Percentiles rank a stretch among this genome's conserved stretches.
These are phyloP conservation scores for Perizoma flavofasciatum DNA, from an alignment of 2,888 invertebrate genomes.

Conservation along the genomic window DNA sequence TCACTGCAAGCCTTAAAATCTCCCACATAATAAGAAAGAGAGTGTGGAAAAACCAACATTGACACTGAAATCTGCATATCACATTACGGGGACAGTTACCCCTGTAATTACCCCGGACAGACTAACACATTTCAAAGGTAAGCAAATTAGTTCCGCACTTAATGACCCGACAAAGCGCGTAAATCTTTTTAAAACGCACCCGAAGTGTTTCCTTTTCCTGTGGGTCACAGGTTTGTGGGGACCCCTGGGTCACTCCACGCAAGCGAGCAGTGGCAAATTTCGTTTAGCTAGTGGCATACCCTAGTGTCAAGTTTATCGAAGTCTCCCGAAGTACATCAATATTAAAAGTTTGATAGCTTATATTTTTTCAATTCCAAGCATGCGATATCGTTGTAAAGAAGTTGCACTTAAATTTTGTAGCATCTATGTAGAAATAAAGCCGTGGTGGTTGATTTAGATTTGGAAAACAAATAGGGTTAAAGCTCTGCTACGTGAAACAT, in stretches of 20 bases:
- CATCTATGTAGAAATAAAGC: no score
- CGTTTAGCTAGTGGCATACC: not conserved
- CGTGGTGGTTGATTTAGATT: no score
- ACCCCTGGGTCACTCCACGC: constrained; percentile 23
- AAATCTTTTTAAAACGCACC: constrained; percentile 82
- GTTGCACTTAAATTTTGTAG: no score
- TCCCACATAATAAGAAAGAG: constrained; percentile 25
- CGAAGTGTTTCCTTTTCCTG: constrained; percentile 76
- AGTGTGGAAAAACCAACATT: constrained; percentile 55
- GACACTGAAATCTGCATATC: constrained; percentile 74
- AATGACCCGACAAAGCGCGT: constrained; percentile 83
- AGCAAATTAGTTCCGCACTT: constrained; percentile 83
- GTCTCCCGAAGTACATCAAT: no score
- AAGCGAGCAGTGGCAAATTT: not conserved
- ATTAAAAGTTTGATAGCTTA: no score
- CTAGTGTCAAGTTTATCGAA: no score
- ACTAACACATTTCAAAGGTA: constrained; percentile 83
- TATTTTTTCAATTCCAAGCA: no score
- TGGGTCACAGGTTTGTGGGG: constrained; percentile 39
- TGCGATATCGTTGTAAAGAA: no score
- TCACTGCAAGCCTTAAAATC: constrained; percentile 18
- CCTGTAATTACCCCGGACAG: constrained; percentile 78
- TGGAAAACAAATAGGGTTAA: no score
- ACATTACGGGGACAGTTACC: constrained; percentile 70
- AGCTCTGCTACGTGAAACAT: no score